Conservation (phyloP, 2,797 vertebrate genomes). For the Sebastes vulpes region DNA sequence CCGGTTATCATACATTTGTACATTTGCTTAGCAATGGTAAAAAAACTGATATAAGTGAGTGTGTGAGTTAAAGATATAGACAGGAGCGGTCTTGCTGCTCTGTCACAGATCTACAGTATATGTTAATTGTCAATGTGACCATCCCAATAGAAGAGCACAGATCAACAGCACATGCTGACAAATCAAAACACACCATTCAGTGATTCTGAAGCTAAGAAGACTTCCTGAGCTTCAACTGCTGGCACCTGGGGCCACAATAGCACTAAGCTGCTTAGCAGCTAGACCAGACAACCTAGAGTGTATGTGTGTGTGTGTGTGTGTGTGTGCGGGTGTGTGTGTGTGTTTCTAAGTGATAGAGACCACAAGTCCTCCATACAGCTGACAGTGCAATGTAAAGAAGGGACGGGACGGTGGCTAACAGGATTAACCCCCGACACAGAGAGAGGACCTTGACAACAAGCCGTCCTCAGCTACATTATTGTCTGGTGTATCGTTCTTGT, state of each 20-base stretch:
- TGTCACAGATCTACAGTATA: too few species aligned
- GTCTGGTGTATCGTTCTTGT: constrained; percentile 18
- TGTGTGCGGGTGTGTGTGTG: not conserved
- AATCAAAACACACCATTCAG: constrained; percentile 21
- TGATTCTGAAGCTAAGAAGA: constrained; percentile 34
- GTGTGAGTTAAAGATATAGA: too few species aligned
- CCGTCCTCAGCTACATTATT: constrained; percentile 11
- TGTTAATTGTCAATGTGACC: not conserved
- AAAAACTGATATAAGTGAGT: too few species aligned
- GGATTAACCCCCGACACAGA: constrained; percentile 66
- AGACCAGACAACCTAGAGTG: constrained; percentile 64
- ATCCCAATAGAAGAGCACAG: not conserved
- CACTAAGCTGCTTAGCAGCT: constrained; percentile 76
- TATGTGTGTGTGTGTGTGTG: not conserved
- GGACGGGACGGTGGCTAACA: constrained; percentile 60
- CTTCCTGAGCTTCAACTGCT: constrained; percentile 59
- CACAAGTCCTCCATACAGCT: constrained; percentile 57
- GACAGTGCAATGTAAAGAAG: constrained; percentile 59
- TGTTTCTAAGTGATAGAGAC: constrained; percentile 42
- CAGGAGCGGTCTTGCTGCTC: too few species aligned
- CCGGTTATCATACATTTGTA: too few species aligned
- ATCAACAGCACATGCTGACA: constrained; percentile 11
- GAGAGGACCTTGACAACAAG: constrained; percentile 32
- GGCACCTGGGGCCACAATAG: constrained; percentile 64
- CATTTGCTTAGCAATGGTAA: too few species aligned